These are phyloP conservation scores for Venturia canescens DNA, from an alignment of 1,140 invertebrate species.

Conservation along the genomic window DNA sequence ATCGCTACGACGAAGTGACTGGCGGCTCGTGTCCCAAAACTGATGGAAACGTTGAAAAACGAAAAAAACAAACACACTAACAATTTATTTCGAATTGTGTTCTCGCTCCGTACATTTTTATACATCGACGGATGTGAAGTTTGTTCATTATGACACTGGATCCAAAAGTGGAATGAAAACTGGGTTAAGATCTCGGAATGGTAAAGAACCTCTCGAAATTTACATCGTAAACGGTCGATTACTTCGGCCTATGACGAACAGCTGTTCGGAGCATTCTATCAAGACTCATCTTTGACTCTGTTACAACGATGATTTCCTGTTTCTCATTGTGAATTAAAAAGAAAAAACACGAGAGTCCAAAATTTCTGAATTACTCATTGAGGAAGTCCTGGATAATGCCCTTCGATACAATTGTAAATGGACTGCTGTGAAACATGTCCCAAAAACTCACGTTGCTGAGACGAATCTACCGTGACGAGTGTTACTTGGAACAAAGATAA, in stretches of 20 bases:
- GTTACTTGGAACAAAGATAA: not conserved
- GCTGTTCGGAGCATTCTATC: not conserved
- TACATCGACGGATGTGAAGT: not conserved
- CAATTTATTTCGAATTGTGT: not conserved
- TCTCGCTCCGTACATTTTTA: not conserved
- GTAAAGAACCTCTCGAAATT: not conserved
- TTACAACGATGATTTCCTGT: not conserved
- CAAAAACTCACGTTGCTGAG: not conserved
- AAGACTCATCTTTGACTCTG: not conserved
- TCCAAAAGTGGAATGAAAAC: not conserved
- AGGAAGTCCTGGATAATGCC: not conserved
- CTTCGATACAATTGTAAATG: not conserved
- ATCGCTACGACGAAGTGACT: slow-evolving; percentile 22
- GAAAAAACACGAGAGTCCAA: not conserved
- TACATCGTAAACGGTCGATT: too few species aligned
- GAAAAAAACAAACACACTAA: not conserved
- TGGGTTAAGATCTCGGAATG: not conserved
- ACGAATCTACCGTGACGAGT: not conserved
- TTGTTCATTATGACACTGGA: not conserved
- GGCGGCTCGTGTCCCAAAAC: slow-evolving; percentile 26
- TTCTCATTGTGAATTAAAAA: not conserved
- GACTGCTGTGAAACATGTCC: not conserved
- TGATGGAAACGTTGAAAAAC: not conserved
- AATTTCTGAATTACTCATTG: not conserved
- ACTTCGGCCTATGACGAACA: not conserved